Evolutionary conservation across 1,140 invertebrate species (phyloP).

Genomic region (Heliconius nattereri): DNA sequence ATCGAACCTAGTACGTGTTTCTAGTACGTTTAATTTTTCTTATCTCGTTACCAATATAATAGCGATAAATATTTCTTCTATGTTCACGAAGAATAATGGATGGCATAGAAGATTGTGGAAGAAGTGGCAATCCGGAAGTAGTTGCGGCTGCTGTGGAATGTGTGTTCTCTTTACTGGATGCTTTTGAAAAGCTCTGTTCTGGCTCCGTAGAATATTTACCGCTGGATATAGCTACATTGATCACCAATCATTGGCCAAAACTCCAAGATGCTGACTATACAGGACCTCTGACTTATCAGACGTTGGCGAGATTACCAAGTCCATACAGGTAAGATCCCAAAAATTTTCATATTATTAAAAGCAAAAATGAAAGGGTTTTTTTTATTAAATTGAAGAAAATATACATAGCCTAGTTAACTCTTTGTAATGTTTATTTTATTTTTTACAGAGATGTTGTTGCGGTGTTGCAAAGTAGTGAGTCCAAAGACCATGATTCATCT

Average conservation of each 20-base stretch:
- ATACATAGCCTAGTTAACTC: background rate
- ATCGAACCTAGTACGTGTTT: no score
- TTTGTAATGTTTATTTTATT: conserved; percentile 18
- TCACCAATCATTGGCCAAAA: conserved; percentile 87
- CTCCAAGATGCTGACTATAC: conserved; percentile 91
- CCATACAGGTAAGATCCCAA: conserved; percentile 83
- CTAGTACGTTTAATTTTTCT: no score
- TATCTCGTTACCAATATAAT: no score
- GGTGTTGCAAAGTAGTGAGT: conserved; percentile 75
- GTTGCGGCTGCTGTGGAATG: conserved; percentile 91
- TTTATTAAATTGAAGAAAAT: no score
- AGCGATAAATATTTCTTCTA: background rate
- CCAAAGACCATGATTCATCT: conserved; percentile 76
- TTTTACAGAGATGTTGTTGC: conserved; percentile 77
- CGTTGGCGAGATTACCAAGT: conserved; percentile 89
- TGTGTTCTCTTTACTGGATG: conserved; percentile 90
- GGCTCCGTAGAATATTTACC: conserved; percentile 83
- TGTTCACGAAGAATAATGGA: conserved; percentile 89
- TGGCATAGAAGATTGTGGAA: conserved; percentile 91
- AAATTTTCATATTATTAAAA: background rate
- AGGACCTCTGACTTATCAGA: conserved; percentile 91
- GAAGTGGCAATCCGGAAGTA: conserved; percentile 86
- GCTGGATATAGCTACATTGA: conserved; percentile 82
- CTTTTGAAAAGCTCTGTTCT: conserved; percentile 90
- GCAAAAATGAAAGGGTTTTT: background rate